Evolutionary conservation across 2,888 invertebrate species (phyloP), one percentile per base, ranked within the genome.

Genomic region (Napeogenes sylphis): DNA sequence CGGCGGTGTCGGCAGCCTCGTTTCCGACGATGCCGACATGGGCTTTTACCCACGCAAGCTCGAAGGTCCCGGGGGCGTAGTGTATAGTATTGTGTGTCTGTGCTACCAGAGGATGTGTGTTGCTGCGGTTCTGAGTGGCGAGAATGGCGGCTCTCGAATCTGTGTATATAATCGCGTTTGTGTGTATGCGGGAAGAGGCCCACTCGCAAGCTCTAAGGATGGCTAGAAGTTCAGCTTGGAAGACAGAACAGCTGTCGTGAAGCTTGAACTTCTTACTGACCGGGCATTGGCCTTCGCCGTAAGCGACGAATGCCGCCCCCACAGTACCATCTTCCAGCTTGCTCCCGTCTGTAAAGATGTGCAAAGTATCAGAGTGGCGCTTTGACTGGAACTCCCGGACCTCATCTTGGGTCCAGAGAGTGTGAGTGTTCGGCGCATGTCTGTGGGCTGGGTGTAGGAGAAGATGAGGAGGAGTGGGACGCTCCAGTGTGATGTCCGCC

Each of bases 241-340:
- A 59, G 35, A 59, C 55, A 12, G 45, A 35, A 14, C 59, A 59
- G 21, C n/a, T 45, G 33, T 13, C 12, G 45, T 59, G 59, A 4
- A 60, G 13, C 35, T 55, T 45, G 14, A 45, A 60, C 35, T 60
- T 60, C 13, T 46, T 55, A n/a, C n/a, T n/a, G 14, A 30, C 32
- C 10, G 38, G 35, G 3, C 14, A 13, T 2, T 47, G 10, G 4
- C 13, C 53, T 35, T 30, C 56, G 42, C 51, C 61, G 5, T 12
- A 61, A n/a, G n/a, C 13, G 30, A 61, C 56, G 35, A 61, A 61
- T 14, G 56, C 61, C 2, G 61, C 61, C 21, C 61, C 61, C 2
- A 53, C 53, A 5, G 56, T 10, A 4, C 47, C n/a, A 51, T 51
- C 53, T 12, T 61, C 61, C 1, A 33, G 59, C n/a, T 59, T 59